Base-by-base conservation (phyloP, 2,797 vertebrate genomes). In the Nannoperca australis region DNA sequence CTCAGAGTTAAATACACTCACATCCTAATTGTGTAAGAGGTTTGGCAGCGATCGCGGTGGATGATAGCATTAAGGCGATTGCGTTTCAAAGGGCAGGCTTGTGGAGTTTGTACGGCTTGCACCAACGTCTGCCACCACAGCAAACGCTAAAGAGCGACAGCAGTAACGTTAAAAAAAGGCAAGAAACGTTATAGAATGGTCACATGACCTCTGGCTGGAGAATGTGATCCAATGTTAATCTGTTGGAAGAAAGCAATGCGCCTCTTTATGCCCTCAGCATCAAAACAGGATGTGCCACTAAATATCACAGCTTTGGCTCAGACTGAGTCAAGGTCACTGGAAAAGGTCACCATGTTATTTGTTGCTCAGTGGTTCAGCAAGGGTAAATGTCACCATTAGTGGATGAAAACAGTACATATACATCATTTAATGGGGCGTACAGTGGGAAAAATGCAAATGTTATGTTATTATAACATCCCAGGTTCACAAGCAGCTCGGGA, bases 1-100 rank as follows among this genome's bases (percentile, higher is more conserved):
- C 62, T 70, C 53, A 71, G 59, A 56, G 67, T 81, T 73, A 74
- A 82, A 75, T 59, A 71, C 68, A 62, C 45, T 75, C 51, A 76
- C 71, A 70, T 83, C 75, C 89, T 77, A 77, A 84, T 86, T 68
- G 73, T 73, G 54, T 81, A 83, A 87, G 73, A 62, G 83, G 77
- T 76, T 87, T 81, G 82, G 74, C 54, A 27, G 73, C 13, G 49
- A 85, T 85, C 77, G 70, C 22, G 2, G 30, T 34, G 72, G 71
- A 70, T 70, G 83, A 88, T 80, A 85, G 70, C 44, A 76, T 63
- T 67, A 85, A 77, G 70, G 32, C 42, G 50, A 84, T 77, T 77
- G 69, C 65, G 71, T 69, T 70, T 73, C 60, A 80, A 53, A 78
- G 65, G 68, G 42, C 63, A 67, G 18, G 70, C 40, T 62, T 18